Evolutionary conservation across 2,113 vertebrate genomes (phyloP).

Genomic region (Pteronura brasiliensis): DNA sequence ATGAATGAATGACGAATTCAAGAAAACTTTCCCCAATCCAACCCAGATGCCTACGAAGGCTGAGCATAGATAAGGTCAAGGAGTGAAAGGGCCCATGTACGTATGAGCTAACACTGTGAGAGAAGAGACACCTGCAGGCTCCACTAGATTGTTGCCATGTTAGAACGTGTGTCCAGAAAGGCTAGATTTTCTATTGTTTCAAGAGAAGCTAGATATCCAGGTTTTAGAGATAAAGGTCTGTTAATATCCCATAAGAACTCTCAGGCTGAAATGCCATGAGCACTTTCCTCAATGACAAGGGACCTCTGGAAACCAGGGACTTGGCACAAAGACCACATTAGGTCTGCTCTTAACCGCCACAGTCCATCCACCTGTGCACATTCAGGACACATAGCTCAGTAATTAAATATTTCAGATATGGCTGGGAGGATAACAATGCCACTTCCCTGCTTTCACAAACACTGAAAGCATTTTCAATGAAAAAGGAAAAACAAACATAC

Average conservation of each 20-base stretch:
- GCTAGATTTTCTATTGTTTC: not conserved
- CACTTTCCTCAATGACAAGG: not conserved
- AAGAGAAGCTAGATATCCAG: not conserved
- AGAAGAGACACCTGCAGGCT: rapidly evolving
- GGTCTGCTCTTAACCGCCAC: not conserved
- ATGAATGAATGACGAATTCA: not conserved
- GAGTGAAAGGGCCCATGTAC: not conserved
- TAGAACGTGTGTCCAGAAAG: not conserved
- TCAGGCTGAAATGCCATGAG: not conserved
- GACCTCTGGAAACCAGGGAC: not conserved
- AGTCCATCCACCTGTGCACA: not conserved
- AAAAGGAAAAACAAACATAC: not conserved
- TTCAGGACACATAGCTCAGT: not conserved
- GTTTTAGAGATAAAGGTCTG: slow-evolving; percentile 3
- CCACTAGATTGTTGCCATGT: not conserved
- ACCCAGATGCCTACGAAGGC: not conserved
- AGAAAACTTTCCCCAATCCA: not conserved
- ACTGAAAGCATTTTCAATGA: not conserved
- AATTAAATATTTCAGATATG: slow-evolving; percentile 23
- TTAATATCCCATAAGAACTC: not conserved
- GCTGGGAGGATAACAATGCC: not conserved
- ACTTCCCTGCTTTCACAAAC: not conserved
- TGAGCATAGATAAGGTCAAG: not conserved
- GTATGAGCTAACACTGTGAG: not conserved
- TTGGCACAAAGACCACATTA: slow-evolving; percentile 30